These are phyloP conservation scores for Parus major DNA, from an alignment of 2,113 vertebrate genomes.

Conservation along the genomic window DNA sequence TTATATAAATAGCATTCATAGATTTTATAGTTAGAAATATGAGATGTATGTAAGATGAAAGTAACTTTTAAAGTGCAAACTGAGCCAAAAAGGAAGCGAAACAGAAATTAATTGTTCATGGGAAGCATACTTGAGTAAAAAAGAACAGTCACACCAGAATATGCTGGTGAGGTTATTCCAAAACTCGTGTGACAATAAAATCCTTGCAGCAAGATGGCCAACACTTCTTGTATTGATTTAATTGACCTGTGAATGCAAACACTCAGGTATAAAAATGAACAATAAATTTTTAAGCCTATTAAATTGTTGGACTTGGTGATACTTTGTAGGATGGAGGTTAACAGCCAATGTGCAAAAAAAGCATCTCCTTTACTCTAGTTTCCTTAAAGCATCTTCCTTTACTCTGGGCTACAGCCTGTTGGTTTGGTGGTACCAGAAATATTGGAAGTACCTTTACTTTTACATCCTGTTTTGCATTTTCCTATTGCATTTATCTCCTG, in stretches of 20 bases:
- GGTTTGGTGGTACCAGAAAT: neutral
- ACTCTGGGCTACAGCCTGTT: neutral
- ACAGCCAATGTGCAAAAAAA: neutral
- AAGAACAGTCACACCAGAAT: neutral
- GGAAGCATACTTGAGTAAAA: neutral
- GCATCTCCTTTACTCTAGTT: neutral
- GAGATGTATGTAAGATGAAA: neutral
- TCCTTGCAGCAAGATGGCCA: neutral
- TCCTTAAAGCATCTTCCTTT: neutral
- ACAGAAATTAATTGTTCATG: neutral
- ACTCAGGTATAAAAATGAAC: neutral
- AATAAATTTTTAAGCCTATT: neutral
- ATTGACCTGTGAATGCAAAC: neutral
- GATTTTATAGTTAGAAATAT: neutral
- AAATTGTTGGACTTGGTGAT: neutral
- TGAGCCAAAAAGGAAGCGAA: neutral
- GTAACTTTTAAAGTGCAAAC: neutral
- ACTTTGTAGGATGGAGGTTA: neutral
- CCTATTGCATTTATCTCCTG: neutral
- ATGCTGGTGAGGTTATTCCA: neutral
- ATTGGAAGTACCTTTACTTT: neutral
- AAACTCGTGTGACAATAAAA: neutral
- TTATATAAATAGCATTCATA: neutral
- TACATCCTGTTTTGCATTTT: neutral
- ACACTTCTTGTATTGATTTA: neutral